Evolutionary conservation across 2,797 vertebrate genomes (phyloP), one percentile per base, ranked within the genome.

Genomic region (Botia almorhae): DNA sequence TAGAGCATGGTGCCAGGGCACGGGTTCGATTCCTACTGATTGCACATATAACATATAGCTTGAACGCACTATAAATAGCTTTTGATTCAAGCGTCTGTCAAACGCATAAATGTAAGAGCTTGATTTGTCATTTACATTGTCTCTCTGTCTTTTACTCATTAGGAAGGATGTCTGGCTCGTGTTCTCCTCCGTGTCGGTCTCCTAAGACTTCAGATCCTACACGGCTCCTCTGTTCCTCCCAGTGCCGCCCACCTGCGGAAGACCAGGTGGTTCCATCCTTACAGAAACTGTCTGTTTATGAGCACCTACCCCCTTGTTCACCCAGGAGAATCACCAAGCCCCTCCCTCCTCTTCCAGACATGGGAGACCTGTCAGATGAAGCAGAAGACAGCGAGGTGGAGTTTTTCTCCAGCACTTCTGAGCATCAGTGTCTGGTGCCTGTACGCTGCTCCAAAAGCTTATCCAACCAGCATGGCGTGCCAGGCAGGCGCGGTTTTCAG

Each of bases 371-470:
- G 21, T 87, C 87, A 83, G 97, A 98, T n/a, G 96, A 98, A 76
- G 92, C 92, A 0, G 93, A 93, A 0, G 97, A 99, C 82, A 95
- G 88, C 5, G 98, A 99, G 86, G 97, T 99, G 2, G 97, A 99
- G 82, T 97, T 96, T 85, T 93, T 99, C 65, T 97, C 95, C 26
- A 94, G 92, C 85, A 93, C 93, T 1, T 96, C 96, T 11, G 94
- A 95, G 82, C 89, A 90, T 10, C 88, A 78, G 16, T 89, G 87
- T n/a, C 92, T 95, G 72, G 87, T 95, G 81, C 91, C 92, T 5
- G 92, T 89, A 81, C 89, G 89, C 82, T 89, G 88, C 55, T 87
- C 91, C 2, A 91, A 92, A 60, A 76, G 87, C 51, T 83, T 90
- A 2, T 77, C 88, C 58, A 94, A 95, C 80, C 92, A 89, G 14